Evolutionary conservation across 2,888 invertebrate genomes (phyloP).

Genomic region (Zygaena filipendulae): DNA sequence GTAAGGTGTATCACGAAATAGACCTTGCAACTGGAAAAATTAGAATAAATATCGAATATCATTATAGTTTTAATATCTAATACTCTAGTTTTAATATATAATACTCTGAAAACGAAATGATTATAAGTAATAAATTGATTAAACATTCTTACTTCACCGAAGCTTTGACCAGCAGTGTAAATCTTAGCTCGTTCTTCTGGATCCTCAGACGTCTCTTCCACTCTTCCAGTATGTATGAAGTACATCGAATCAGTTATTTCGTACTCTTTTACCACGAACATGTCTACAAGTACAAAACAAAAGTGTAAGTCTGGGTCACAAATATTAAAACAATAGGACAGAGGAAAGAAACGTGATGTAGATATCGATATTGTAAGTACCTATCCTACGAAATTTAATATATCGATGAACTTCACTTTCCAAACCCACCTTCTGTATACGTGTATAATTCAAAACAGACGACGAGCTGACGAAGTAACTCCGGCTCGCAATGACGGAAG

Average conservation of each 20-base stretch:
- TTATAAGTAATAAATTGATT: too few relatives aligned
- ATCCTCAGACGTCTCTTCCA: constrained; percentile 25
- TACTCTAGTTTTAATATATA: too few relatives aligned
- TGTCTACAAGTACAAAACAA: too few relatives aligned
- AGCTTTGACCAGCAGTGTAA: constrained; percentile 29
- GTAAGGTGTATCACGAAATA: constrained; percentile 30
- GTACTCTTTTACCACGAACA: constrained; percentile 43
- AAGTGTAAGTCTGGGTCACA: too few relatives aligned
- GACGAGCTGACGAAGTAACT: constrained; percentile 43
- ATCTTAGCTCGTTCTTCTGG: constrained; percentile 15
- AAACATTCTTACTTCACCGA: constrained; percentile 40
- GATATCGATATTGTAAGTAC: too few relatives aligned
- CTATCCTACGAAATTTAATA: too few relatives aligned
- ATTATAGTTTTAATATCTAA: neutral
- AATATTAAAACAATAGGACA: too few relatives aligned
- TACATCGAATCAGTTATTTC: constrained; percentile 51
- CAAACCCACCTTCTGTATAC: constrained; percentile 46
- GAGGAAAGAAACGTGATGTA: too few relatives aligned
- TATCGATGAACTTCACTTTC: too few relatives aligned
- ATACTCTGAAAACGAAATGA: too few relatives aligned
- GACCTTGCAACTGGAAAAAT: constrained; percentile 35
- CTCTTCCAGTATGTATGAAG: constrained; percentile 40
- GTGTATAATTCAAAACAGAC: constrained; percentile 35
- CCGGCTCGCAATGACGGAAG: constrained; percentile 39
- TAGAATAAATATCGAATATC: neutral